These are phyloP conservation scores for Saccostrea cuccullata DNA, from an alignment of 1,140 invertebrate species.

Conservation along the genomic window DNA sequence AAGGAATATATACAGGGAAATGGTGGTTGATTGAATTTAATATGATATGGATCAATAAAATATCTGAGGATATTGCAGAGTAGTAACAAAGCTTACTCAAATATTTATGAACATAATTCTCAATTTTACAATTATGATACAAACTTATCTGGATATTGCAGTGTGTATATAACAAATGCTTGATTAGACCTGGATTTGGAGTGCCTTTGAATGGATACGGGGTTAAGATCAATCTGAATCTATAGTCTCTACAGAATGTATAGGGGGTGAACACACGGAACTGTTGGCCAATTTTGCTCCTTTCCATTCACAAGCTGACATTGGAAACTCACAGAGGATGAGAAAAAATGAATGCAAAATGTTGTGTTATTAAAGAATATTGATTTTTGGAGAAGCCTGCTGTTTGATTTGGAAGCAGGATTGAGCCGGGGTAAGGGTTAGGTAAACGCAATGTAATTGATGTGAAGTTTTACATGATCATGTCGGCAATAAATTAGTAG, in stretches of 20 bases:
- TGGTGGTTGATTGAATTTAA: too few relatives aligned
- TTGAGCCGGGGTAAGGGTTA: background rate
- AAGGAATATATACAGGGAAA: too few relatives aligned
- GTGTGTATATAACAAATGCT: background rate
- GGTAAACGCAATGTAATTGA: slow-evolving; percentile 22
- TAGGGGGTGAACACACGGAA: background rate
- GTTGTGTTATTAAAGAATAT: background rate
- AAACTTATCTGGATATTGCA: background rate
- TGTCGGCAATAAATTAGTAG: background rate
- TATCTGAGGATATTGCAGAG: too few relatives aligned
- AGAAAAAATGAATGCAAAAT: slow-evolving; percentile 8
- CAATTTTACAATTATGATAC: too few relatives aligned
- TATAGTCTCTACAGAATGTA: background rate
- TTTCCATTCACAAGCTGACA: background rate
- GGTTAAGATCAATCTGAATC: background rate
- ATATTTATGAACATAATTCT: too few relatives aligned
- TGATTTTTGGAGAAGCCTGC: slow-evolving; percentile 9
- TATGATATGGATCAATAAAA: too few relatives aligned
- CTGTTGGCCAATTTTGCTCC: background rate
- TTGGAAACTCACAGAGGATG: background rate
- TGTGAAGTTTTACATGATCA: slow-evolving; percentile 1
- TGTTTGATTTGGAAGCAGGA: slow-evolving; percentile 12
- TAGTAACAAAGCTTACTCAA: too few relatives aligned
- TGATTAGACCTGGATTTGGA: background rate
- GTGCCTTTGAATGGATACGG: background rate